These are phyloP conservation scores for Rhadinocentrus ornatus DNA, from an alignment of 2,797 vertebrate genomes.

Conservation along the genomic window DNA sequence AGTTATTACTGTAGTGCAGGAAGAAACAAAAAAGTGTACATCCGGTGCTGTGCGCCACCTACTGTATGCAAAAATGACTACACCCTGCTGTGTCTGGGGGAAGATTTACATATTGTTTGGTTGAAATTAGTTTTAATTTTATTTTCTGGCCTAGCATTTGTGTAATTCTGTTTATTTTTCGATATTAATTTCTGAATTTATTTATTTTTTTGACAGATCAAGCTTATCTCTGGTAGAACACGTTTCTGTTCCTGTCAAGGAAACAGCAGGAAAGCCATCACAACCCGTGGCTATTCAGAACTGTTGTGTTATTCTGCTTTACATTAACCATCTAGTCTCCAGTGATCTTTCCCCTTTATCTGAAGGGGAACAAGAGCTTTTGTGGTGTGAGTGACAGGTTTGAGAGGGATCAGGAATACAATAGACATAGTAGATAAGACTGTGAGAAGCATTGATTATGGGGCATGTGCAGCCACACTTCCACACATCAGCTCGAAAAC, in stretches of 20 bases:
- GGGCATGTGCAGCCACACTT: background rate
- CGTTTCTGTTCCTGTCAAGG: background rate
- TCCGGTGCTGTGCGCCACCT: slow-evolving; percentile 51
- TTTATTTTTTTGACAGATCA: background rate
- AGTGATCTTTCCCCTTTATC: slow-evolving; percentile 31
- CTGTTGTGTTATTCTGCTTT: background rate
- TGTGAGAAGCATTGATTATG: slow-evolving; percentile 26
- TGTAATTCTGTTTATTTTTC: background rate
- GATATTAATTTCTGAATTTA: background rate
- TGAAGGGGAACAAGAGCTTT: slow-evolving; percentile 31
- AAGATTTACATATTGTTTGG: background rate
- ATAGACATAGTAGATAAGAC: slow-evolving; percentile 8
- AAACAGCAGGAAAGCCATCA: background rate
- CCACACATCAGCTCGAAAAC: background rate
- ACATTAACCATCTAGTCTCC: slow-evolving; percentile 16
- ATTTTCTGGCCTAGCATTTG: background rate
- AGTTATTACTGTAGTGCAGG: background rate
- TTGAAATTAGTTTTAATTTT: background rate
- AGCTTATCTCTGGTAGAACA: background rate
- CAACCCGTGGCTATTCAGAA: slow-evolving; percentile 10
- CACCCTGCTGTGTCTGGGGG: slow-evolving; percentile 14
- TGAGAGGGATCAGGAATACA: slow-evolving; percentile 20
- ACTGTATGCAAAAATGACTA: slow-evolving; percentile 45
- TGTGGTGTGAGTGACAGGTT: slow-evolving; percentile 28
- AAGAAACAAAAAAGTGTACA: background rate